Base-by-base conservation (phyloP, 2,888 invertebrate species). In the Sthenelais limicola region DNA sequence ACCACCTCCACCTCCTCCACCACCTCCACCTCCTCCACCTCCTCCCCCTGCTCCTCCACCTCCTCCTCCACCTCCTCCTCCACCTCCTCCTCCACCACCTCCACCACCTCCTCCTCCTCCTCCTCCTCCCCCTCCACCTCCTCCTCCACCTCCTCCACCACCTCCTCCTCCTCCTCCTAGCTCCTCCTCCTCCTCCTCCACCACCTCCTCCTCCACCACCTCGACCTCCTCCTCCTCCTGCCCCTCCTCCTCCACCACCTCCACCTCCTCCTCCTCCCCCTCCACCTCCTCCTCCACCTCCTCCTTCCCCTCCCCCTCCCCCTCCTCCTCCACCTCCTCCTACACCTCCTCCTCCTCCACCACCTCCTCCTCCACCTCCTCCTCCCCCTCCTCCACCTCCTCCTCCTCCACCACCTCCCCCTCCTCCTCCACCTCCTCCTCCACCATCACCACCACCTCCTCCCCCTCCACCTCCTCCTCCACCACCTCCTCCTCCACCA, bases 1-100 rank as follows among this genome's bases (percentile, higher is more conserved):
- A 71, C 72, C 69, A 71, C 73, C 38, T 74, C 74, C 33, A 73
- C 66, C 35, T 74, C 75, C 33, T 74, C 67, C 26, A 71, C 68
- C 18, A 74, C 66, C 21, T 74, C 35, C 12, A 49, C 49, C 47
- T 73, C 74, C 35, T 71, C 58, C 12, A 68, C 18, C n/a, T 76
- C 75, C 24, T 74, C 66, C 4, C 74, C 76, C 4, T 70, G 32
- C 56, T 47, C 38, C 7, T 62, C 73, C 18, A 43, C 43, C 28
- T 33, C 28, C 18, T 54, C 33, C 26, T 71, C 68, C 38, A 68
- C 68, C 33, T 58, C 70, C 21, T 38, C 67, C 21, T 56, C 47
- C 24, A 49, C 69, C 32, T 67, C 70, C n/a, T 43, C 54, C 24
- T 48, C 56, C 35, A 38, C 32, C n/a, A 48, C 66, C n/a, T 52